Base-by-base conservation (phyloP, 2,797 vertebrate genomes). In the Gymnothorax reevesii region DNA sequence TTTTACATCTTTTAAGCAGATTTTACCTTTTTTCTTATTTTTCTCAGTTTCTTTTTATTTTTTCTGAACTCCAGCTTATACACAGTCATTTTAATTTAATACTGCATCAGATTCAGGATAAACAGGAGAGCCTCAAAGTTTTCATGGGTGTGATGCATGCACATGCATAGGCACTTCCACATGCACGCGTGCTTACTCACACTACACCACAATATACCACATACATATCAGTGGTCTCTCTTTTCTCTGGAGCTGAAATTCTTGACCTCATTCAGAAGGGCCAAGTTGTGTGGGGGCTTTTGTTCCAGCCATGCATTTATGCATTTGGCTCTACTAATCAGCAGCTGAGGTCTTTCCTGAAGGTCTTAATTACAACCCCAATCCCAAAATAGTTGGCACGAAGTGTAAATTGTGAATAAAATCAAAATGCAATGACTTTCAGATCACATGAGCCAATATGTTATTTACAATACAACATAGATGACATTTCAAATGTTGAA, bases 1-100 rank as follows among this genome's bases (percentile, higher is more conserved):
- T 60, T 88, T 90, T 91, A 89, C 83, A 87, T 88, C 86, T n/a
- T 85, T 59, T 88, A 85, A 89, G 88, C 84, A 82, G 55, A 85
- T 82, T 71, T 88, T 89, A 85, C 84, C 57, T 33, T 60, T 57
- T 10, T 9, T 79, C 83, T 88, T 87, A 64, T 60, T 88, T 88
- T 8, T 88, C 87, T 89, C 87, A 52, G 17, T 27, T 88, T 90
- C 88, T 79, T 85, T 89, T 89, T 64, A 89, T 82, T 85, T 85
- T 87, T 80, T 87, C 73, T 83, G 25, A 17, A 15, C 12, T 69
- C 62, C 59, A 83, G 71, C 73, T 85, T 84, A 33, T 6, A 86
- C 54, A 52, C 8, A 59, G 13, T 9, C 2, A 13, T 13, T 59
- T 9, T 15, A 60, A 62, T 86, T 54, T 87, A 60, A 83, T 27